Evolutionary conservation across 2,113 vertebrate species (phyloP), one percentile per base, ranked within the genome.

Genomic region (Periophthalmus modestus): DNA sequence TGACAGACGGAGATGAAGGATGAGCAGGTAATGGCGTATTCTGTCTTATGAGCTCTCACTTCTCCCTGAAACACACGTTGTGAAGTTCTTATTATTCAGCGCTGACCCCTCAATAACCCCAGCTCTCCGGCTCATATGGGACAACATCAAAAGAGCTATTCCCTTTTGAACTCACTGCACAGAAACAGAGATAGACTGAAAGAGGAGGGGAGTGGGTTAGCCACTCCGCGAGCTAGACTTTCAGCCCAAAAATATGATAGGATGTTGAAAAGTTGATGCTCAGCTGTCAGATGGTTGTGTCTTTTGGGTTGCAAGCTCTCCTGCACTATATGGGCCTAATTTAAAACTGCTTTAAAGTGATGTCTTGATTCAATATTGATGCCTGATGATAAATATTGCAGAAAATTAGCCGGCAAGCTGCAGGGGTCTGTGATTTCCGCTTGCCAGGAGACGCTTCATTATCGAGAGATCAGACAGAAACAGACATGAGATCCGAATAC

Each of bases 101-200:
- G 36, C 86, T 89, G 89, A 92, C 88, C 91, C 85, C 85, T 82
- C 75, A 16, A 88, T 92, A 89, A 91, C 89, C 89, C 91, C 73
- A 28, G 84, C 80, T 91, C 85, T 86, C 84, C 6, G 63, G 82
- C 85, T 89, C 86, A 82, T 87, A 90, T 90, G 91, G 85, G 84
- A 90, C 69, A 6, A 92, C 89, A 88, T 92, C 89, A 92, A 92
- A 92, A 80, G 87, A 74, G 84, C 74, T 2, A 46, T 72, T 92
- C 81, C 85, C 85, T 89, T 92, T 92, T 92, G 91, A 92, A 91
- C 89, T 89, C 63, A 1, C 81, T 82, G 83, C 69, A 80, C 77
- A 86, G 87, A 84, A 70, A 78, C 57, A 14, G 74, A 75, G 71
- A 72, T 68, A 70, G 71, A 83, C 57, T 23, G 70, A 74, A 59